phyloP scores from a whole-genome alignment of 2,797 vertebrate genomes.

The Clarias laeviceps region DNA sequence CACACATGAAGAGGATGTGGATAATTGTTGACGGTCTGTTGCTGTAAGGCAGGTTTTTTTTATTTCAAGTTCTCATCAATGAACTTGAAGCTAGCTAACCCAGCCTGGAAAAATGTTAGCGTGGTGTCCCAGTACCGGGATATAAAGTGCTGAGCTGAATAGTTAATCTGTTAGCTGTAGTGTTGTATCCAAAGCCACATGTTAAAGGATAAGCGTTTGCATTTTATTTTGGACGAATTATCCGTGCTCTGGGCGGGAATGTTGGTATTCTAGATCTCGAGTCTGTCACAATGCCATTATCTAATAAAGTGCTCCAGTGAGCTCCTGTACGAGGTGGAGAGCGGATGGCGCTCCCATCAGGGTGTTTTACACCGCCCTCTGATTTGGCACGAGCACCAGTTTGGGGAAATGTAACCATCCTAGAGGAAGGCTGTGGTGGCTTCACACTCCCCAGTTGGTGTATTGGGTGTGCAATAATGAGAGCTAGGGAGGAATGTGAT shows the following conservation, averaged over 20 bases:
- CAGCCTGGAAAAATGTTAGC: not conserved
- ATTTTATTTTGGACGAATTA: not conserved
- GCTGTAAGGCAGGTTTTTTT: no score
- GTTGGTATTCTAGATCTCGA: not conserved
- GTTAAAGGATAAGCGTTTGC: no score
- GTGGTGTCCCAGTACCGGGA: not conserved
- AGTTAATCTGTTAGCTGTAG: no score
- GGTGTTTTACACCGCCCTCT: not conserved
- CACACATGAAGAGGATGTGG: no score
- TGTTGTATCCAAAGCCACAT: not conserved
- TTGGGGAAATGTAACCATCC: not conserved
- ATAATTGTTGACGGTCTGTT: no score
- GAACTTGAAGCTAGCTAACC: not conserved
- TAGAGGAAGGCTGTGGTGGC: not conserved
- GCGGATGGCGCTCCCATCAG: not conserved
- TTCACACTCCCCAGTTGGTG: not conserved
- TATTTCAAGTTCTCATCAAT: no score
- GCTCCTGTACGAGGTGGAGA: not conserved
- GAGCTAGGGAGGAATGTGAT: not conserved
- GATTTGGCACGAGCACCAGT: not conserved
- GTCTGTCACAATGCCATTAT: not conserved
- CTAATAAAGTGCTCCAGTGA: not conserved
- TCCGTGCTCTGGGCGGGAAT: not conserved
- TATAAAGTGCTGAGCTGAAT: not conserved
- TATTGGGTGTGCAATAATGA: not conserved